Evolutionary conservation across 2,113 vertebrate genomes (phyloP), one percentile per base, ranked within the genome.

Genomic region (Sorex fumeus): DNA sequence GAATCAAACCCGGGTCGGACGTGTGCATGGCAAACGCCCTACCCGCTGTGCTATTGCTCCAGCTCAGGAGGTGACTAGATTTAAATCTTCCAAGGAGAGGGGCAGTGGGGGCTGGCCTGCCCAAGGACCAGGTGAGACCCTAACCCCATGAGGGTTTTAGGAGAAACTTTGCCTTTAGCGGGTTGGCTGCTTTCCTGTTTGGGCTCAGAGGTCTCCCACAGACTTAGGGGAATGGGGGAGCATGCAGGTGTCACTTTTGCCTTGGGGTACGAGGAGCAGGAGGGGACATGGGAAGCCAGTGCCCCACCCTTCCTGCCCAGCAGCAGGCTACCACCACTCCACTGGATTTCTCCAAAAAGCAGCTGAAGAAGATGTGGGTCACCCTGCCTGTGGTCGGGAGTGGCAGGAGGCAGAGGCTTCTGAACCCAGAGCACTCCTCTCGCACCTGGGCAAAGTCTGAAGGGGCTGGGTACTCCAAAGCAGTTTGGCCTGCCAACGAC

Each of bases 281-380:
- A 25, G 32, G 72, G 83, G 21, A 67, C 13, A 60, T 36, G 57
- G 40, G n/a, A 85, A 83, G 72, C 69, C 60, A 85, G 30, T 30
- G 34, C n/a, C 45, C 72, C 43, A 34, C 32, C 74, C 50, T 19
- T 13, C 50, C 25, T 13, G 28, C 18, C 53, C 90, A 94, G 88
- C 85, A 50, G 79, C 43, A 11, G 62, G 45, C 47, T 4, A 4
- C 70, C 79, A 57, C 25, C 8, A 19, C 57, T 60, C 57, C 18
- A 0, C 72, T 90, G 91, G 92, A 80, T 92, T 92, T 95, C 95
- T 88, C 21, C 18, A 91, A 93, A 94, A 95, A 94, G 82, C 82
- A 87, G 84, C 36, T 43, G 4, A 62, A 86, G 79, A 91, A 90
- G 83, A 95, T 95, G 76, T 95, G 95, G 95, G 96, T 96, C 76